Base-by-base conservation (phyloP, 2,113 vertebrate genomes). In the Vidua chalybeata region DNA sequence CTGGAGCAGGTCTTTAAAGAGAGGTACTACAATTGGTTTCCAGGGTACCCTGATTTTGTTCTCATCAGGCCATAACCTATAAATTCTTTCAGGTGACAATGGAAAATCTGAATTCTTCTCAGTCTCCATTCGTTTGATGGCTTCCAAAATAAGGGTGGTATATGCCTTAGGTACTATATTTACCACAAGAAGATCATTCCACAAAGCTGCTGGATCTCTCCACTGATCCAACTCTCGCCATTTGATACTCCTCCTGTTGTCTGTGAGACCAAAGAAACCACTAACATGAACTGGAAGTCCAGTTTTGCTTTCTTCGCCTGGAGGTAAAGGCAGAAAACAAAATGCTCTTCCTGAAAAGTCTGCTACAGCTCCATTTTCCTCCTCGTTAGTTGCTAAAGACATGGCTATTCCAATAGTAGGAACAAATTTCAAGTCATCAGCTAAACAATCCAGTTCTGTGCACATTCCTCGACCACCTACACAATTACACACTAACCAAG, bases 231-330 rank as follows among this genome's bases (percentile, higher is more conserved):
- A 59, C 68, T 99, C 99, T 43, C 99, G 96, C 99, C 99, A 99
- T 84, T 99, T 99, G 76, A 99, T 99, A 97, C 99, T 99, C 82
- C 99, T 98, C 19, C 99, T 99, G 84, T 99, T 99, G 98, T 99
- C 99, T 7, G 99, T 99, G 87, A 99, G 98, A 67, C 99, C 99
- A 73, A 99, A 99, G 97, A 99, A 99, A 39, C 99, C 99, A 35
- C 99, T 99, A 87, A 99, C 97, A n/a, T 99, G 99, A 93, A 99
- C 99, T 0, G 99, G 99, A 74, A 99, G 98, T 21, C 99, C 99
- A 1, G 99, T 99, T 95, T 98, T 98, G 69, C 99, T 99, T 95
- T 99, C 99, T 91, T 99, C 99, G 1, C 99, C 99, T 1, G 99
- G 99, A 15, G 99, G 99, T 56, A 99, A 97, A 33, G 99, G 99